Base-by-base conservation (phyloP, 2,888 invertebrate species). In the Caenorhabditis parvicauda region DNA sequence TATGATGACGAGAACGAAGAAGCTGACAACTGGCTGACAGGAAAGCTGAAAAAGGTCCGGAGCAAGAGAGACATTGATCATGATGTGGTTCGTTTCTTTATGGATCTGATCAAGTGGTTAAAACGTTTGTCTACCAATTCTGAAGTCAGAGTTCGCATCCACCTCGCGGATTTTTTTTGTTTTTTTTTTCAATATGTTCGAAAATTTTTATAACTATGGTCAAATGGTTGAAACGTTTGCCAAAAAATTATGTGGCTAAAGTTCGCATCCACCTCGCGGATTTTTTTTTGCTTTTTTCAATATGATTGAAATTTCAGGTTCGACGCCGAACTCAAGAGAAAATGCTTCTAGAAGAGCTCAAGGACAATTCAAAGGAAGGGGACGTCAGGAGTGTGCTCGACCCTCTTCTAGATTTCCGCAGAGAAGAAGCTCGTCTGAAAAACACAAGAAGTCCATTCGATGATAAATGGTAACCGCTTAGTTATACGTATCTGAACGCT, bases 301-400 rank as follows among this genome's bases (percentile, higher is more conserved):
- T n/a, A n/a, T n/a, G n/a, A n/a, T n/a, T n/a, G n/a, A n/a, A n/a
- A n/a, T n/a, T 32, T 21, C 19, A 53, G 54, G 62, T 60, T 27
- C 53, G 79, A 76, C 59, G 81, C 75, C 59, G 79, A 63, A 64
- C 74, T 55, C 72, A 81, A 76, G 75, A 83, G 77, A 66, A 82
- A 80, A 64, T 82, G 79, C 24, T 83, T 47, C 62, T 79, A 41
- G 81, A 80, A 60, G 79, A 79, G 52, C 56, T 79, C 49, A 77
- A 79, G 49, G 74, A 78, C 41, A 63, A 32, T 12, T 38, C 55
- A 19, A 43, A 44, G 4, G 54, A 59, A 14, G 59, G 57, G 4
- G 19, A 32, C 9, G 51, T 35, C 25, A 37, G 29, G 17, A 17
- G 21, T 41, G 17, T 4, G 38, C 44, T 62, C 32, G 76, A 79